Conservation (phyloP, 2,888 invertebrate genomes). For the Hirtodrosophila cameraria region DNA sequence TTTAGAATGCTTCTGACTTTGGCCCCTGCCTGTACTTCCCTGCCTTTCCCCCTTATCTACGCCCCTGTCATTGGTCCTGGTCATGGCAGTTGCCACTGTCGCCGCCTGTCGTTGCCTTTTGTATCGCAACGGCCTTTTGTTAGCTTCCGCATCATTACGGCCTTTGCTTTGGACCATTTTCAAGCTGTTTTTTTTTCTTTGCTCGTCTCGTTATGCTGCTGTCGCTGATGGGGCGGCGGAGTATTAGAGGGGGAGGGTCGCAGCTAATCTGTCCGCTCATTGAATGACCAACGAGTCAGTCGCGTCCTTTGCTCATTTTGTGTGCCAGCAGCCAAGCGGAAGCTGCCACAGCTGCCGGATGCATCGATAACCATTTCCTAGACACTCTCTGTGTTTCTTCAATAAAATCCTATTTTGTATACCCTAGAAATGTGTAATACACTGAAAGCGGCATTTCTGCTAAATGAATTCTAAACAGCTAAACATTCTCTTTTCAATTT, state of each 20-base stretch:
- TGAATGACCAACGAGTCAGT: constrained; percentile 49
- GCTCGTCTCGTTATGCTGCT: constrained; percentile 43
- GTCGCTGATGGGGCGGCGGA: constrained; percentile 1
- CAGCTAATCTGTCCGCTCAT: constrained; percentile 69
- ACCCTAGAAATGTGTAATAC: too few species aligned
- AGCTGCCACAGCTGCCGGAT: constrained; percentile 69
- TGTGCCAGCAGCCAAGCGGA: constrained; percentile 52
- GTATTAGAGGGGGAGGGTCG: neutral
- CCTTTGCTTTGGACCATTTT: constrained; percentile 63
- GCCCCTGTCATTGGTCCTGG: constrained; percentile 19
- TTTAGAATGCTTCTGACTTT: constrained; percentile 63
- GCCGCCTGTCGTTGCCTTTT: constrained; percentile 50
- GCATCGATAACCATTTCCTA: constrained; percentile 75
- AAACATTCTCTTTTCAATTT: too few species aligned
- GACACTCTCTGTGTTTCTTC: constrained; percentile 17
- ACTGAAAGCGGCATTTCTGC: too few species aligned
- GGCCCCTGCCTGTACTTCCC: too few species aligned
- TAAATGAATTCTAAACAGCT: too few species aligned
- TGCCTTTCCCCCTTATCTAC: neutral
- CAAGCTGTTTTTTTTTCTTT: constrained; percentile 19
- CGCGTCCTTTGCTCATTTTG: constrained; percentile 14
- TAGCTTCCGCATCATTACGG: constrained; percentile 76
- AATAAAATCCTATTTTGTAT: constrained; percentile 22
- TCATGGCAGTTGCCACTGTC: constrained; percentile 26
- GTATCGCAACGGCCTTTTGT: constrained; percentile 65